Evolutionary conservation across 1,140 invertebrate genomes (phyloP).

Genomic region (Chrysoperla carnea): DNA sequence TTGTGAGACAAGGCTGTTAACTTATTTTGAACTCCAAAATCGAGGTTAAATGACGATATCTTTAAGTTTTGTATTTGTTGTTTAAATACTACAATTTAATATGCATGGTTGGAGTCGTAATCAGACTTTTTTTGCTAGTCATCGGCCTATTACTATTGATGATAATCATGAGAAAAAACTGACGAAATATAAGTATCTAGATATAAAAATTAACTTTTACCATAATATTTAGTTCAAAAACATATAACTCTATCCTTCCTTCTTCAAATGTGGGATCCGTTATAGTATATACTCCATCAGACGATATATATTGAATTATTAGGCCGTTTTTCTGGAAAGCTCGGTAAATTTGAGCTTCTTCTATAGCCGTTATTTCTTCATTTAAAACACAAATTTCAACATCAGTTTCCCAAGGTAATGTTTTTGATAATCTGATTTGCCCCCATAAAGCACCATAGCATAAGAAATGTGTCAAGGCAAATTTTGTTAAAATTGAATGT

Average conservation of each 20-base stretch:
- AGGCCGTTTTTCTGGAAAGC: background rate
- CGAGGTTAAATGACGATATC: too few species aligned
- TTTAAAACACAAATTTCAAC: background rate
- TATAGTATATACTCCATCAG: constrained; percentile 1
- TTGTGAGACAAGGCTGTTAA: too few species aligned
- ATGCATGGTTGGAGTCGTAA: too few species aligned
- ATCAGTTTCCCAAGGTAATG: constrained; percentile 1
- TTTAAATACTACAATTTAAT: too few species aligned
- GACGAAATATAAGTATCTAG: background rate
- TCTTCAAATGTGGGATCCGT: background rate
- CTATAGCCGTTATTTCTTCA: constrained; percentile 2
- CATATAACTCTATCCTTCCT: background rate
- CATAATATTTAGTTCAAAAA: constrained; percentile 2
- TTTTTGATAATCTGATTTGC: constrained; percentile 1
- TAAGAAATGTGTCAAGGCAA: constrained; percentile 1
- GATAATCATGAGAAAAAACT: background rate
- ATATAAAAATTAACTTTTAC: background rate
- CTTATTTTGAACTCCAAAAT: too few species aligned
- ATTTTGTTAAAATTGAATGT: background rate
- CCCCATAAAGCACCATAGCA: constrained; percentile 2
- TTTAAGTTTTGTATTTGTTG: too few species aligned
- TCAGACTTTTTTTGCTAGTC: too few species aligned
- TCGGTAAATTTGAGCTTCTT: background rate
- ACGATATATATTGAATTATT: constrained; percentile 1
- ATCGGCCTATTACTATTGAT: too few species aligned